phyloP scores from a whole-genome alignment of 1,140 invertebrate genomes.

The Dryas iulia region DNA sequence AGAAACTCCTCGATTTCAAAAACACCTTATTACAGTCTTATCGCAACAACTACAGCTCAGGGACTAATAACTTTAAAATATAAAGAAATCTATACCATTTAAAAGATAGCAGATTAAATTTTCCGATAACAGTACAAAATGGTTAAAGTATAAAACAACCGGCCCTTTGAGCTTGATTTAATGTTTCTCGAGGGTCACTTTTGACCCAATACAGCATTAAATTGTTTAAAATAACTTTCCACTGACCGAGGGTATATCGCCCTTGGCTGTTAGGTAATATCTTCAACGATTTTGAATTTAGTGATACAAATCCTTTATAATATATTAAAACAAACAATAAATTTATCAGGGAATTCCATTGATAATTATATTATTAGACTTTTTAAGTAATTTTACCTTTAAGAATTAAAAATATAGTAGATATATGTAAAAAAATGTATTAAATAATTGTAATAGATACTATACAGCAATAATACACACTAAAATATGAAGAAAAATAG shows the following conservation, averaged over 20 bases:
- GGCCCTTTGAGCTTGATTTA: conserved; percentile 61
- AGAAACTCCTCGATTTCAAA: not conserved
- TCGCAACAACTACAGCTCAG: conserved; percentile 49
- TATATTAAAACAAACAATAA: no score
- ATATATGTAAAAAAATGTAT: no score
- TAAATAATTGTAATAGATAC: no score
- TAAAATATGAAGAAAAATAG: no score
- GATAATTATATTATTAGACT: no score
- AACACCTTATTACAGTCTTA: conserved; percentile 33
- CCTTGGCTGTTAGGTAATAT: conserved; percentile 39
- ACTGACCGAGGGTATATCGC: conserved; percentile 58
- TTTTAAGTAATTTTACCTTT: no score
- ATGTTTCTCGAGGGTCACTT: conserved; percentile 60
- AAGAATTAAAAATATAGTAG: no score
- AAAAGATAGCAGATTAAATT: conserved; percentile 54
- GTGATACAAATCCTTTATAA: not conserved
- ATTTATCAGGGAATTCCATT: no score
- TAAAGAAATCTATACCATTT: conserved; percentile 64
- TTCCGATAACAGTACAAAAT: conserved; percentile 55
- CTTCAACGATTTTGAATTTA: not conserved
- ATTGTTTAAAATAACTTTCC: conserved; percentile 76
- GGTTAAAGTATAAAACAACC: conserved; percentile 58
- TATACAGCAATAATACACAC: no score
- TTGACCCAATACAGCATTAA: conserved; percentile 48
- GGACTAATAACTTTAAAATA: conserved; percentile 74